Conservation (phyloP, 2,113 vertebrate genomes). For the Lasiurus cinereus region DNA sequence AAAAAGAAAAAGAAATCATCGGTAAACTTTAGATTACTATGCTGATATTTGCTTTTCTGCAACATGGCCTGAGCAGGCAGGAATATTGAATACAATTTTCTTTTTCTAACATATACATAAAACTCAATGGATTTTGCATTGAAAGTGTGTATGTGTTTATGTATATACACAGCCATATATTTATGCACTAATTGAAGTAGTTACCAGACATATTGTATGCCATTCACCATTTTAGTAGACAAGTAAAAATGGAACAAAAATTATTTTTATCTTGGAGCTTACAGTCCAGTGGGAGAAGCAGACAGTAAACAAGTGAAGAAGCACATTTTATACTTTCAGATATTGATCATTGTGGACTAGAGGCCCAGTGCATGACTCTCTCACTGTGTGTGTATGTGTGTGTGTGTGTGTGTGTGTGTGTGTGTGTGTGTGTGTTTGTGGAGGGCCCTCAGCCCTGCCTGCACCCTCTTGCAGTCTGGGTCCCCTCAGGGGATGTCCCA, state of each 20-base stretch:
- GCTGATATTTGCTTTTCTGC: background rate
- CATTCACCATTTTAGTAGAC: background rate
- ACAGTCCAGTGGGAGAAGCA: background rate
- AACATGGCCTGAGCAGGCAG: background rate
- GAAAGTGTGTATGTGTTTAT: background rate
- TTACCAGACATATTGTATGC: background rate
- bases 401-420: too few relatives aligned
- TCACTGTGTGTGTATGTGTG: too few relatives aligned
- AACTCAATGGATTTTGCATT: background rate
- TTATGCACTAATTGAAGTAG: background rate
- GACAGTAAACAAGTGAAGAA: background rate
- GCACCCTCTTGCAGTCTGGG: too few relatives aligned
- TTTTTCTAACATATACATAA: background rate
- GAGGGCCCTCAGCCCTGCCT: too few relatives aligned
- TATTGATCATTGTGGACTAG: background rate
- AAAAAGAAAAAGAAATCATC: slow-evolving; percentile 8
- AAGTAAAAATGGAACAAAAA: background rate
- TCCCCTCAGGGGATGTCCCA: too few relatives aligned
- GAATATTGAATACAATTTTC: background rate
- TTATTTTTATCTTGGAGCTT: background rate
- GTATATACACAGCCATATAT: background rate
- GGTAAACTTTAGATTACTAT: background rate
- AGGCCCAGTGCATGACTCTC: too few relatives aligned
- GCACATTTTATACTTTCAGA: background rate
- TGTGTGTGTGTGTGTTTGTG: too few relatives aligned